Conservation (phyloP, 35 echinoderm and acorn worm species). For the Apostichopus japonicus region DNA sequence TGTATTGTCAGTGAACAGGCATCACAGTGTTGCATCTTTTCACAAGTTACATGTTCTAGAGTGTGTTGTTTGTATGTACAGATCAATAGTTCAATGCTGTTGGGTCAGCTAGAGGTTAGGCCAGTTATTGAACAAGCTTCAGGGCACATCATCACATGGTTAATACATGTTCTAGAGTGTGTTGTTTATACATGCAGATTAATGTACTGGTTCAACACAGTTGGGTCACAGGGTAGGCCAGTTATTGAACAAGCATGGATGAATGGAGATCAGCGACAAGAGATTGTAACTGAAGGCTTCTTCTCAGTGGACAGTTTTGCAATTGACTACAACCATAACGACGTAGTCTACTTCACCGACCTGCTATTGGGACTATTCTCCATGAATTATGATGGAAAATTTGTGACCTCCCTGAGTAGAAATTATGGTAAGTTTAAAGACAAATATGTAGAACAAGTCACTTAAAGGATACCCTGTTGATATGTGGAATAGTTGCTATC, state of each 20-base stretch:
- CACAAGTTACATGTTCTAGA: too few relatives aligned
- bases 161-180: not conserved
- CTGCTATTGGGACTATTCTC: not conserved
- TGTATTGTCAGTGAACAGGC: too few relatives aligned
- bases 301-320: not conserved
- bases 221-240: slow-evolving; percentile 10
- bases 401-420: not conserved
- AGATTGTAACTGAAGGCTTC: slow-evolving; percentile 15
- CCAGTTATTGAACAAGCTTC: not conserved
- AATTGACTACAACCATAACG: slow-evolving; percentile 33
- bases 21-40: too few relatives aligned
- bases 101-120: not conserved
- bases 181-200: slow-evolving; percentile 8
- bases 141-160: too few relatives aligned
- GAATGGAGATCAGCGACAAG: slow-evolving; percentile 43
- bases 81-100: slow-evolving; percentile 19
- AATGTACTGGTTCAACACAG: slow-evolving; percentile 44
- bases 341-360: slow-evolving; percentile 33
- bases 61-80: not conserved
- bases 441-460: too few relatives aligned
- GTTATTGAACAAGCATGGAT: slow-evolving; percentile 58
- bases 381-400: slow-evolving; percentile 46
- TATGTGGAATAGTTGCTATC: too few relatives aligned
- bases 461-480: too few relatives aligned
- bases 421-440: not conserved